Percentiles rank a stretch among this genome's conserved stretches.
These are phyloP conservation scores for Pristionchus mayeri DNA, from an alignment of 2,888 invertebrate species.

Conservation along the genomic window DNA sequence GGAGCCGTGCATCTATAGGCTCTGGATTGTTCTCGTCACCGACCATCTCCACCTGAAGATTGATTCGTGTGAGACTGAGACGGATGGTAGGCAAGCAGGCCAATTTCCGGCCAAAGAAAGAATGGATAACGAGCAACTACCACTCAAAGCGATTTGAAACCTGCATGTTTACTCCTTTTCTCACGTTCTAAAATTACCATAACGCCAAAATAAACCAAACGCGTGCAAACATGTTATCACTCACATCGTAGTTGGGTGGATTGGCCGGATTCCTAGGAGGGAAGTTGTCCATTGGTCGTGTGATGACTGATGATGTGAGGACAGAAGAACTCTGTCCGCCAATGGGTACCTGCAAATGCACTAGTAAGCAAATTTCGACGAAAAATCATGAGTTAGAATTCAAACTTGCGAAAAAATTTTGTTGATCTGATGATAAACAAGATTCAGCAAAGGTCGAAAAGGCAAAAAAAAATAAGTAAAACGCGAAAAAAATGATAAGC, in stretches of 20 bases:
- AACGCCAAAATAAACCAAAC: background rate
- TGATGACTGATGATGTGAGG: slow-evolving; percentile 5
- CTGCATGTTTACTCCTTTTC: background rate
- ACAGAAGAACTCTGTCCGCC: slow-evolving; percentile 15
- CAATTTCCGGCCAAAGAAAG: background rate
- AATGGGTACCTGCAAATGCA: background rate
- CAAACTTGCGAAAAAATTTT: background rate
- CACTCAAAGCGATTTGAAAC: background rate
- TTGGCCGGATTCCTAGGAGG: background rate
- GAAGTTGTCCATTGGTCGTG: slow-evolving; percentile 18
- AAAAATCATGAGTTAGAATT: background rate
- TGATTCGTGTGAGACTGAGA: background rate
- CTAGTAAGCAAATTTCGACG: background rate
- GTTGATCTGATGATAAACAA: slow-evolving; percentile 18
- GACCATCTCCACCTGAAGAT: slow-evolving; percentile 30
- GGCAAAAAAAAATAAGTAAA: background rate
- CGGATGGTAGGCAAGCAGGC: background rate
- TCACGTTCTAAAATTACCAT: background rate
- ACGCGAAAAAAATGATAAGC: background rate
- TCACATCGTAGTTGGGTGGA: slow-evolving; percentile 17
- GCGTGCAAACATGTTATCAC: background rate
- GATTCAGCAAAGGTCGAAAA: background rate
- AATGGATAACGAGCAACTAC: background rate
- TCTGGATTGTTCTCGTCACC: slow-evolving; percentile 11
- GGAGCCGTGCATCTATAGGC: background rate